Conservation (phyloP, 2,113 vertebrate genomes). For the Formicarius rufipectus region DNA sequence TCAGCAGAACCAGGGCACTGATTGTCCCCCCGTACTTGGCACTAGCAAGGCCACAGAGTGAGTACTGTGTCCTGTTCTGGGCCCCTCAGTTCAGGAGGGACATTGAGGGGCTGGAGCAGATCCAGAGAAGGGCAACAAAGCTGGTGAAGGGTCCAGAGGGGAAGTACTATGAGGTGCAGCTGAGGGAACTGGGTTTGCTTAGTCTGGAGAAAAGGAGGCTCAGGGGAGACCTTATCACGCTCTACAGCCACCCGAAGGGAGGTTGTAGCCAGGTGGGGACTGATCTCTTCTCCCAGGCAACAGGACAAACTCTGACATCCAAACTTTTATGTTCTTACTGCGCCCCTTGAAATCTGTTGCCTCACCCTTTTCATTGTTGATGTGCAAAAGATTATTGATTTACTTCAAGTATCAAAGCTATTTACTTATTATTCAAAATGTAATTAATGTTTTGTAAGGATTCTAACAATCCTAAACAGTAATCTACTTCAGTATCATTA, state of each 20-base stretch:
- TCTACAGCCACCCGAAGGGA: not conserved
- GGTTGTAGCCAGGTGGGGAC: not conserved
- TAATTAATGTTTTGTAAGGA: not conserved
- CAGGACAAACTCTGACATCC: not conserved
- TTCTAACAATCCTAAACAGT: not conserved
- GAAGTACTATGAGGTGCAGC: not conserved
- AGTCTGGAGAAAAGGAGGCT: not conserved
- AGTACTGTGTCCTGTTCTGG: not conserved
- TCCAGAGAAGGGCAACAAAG: not conserved
- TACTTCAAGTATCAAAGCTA: not conserved
- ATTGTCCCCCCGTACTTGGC: not conserved
- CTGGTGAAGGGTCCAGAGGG: not conserved
- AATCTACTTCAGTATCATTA: not conserved
- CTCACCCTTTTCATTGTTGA: not conserved
- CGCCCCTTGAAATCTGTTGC: not conserved
- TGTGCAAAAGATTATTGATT: not conserved
- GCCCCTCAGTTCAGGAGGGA: not conserved
- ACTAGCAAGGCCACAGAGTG: not conserved
- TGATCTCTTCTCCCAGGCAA: not conserved
- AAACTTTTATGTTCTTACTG: not conserved
- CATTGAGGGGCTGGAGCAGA: not conserved
- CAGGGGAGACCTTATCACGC: not conserved
- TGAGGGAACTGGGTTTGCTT: not conserved
- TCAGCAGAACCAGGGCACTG: not conserved
- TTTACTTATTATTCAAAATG: not conserved